Evolutionary conservation across 2,888 invertebrate genomes (phyloP).

Genomic region (Meandrusa payeni): DNA sequence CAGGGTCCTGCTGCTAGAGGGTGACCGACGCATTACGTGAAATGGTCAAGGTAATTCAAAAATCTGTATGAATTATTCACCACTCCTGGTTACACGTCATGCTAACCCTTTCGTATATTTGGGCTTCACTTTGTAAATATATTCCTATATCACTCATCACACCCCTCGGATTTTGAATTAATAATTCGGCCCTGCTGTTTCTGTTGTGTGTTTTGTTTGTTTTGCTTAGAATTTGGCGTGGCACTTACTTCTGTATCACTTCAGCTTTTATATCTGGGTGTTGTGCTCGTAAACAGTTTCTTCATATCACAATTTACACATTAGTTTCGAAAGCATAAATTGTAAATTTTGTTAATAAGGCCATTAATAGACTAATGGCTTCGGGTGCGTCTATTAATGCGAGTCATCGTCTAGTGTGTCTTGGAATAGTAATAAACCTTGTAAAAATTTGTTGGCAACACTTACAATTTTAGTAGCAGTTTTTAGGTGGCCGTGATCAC

Average conservation of each 20-base stretch:
- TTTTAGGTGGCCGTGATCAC: too few relatives aligned
- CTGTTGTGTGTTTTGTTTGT: conserved; percentile 8
- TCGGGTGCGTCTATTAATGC: too few relatives aligned
- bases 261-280: not conserved
- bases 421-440: too few relatives aligned
- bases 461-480: too few relatives aligned
- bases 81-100: conserved; percentile 61
- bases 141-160: conserved; percentile 65
- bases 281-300: too few relatives aligned
- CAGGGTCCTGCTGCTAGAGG: conserved; percentile 51
- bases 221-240: conserved; percentile 15
- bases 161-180: conserved; percentile 37
- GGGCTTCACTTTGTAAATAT: conserved; percentile 72
- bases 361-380: too few relatives aligned
- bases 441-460: too few relatives aligned
- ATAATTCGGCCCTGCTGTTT: conserved; percentile 8
- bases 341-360: too few relatives aligned
- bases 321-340: too few relatives aligned
- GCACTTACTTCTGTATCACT: conserved; percentile 2
- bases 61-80: conserved; percentile 69
- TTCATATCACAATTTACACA: too few relatives aligned
- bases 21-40: conserved; percentile 67
- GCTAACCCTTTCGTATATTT: conserved; percentile 73
- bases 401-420: too few relatives aligned
- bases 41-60: conserved; percentile 78